These are phyloP conservation scores for Speoplatyrhinus poulsoni DNA, from an alignment of 2,113 vertebrate genomes.

Conservation along the genomic window DNA sequence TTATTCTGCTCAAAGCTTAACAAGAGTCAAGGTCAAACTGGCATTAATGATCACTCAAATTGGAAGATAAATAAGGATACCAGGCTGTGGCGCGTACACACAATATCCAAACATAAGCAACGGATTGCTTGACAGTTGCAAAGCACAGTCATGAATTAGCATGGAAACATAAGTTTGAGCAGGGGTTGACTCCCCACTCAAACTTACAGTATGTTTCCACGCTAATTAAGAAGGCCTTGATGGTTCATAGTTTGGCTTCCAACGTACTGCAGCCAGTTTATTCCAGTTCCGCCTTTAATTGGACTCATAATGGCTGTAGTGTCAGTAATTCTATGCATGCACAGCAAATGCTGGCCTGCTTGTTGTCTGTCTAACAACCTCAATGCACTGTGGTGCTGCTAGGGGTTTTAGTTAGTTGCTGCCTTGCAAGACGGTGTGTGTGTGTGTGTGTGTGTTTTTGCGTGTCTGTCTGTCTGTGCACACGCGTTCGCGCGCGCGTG, in stretches of 20 bases:
- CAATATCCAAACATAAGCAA: slow-evolving; percentile 2
- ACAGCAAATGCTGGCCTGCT: slow-evolving; percentile 40
- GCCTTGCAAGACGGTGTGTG: neutral
- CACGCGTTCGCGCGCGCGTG: neutral
- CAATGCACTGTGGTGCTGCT: slow-evolving; percentile 40
- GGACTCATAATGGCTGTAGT: slow-evolving; percentile 49
- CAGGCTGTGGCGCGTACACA: slow-evolving; percentile 11
- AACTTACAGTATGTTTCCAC: slow-evolving; percentile 48
- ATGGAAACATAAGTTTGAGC: too few relatives aligned
- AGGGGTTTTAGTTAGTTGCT: slow-evolving; percentile 42
- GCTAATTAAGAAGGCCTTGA: slow-evolving; percentile 66
- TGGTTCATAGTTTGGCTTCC: slow-evolving; percentile 53
- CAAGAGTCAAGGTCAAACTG: slow-evolving; percentile 45
- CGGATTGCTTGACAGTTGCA: slow-evolving; percentile 18
- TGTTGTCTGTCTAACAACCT: slow-evolving; percentile 41
- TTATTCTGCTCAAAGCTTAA: slow-evolving; percentile 30
- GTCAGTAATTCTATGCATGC: slow-evolving; percentile 41
- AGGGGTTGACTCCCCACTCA: slow-evolving; percentile 21
- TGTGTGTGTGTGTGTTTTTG: neutral
- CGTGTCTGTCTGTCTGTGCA: neutral
- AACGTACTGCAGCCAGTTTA: slow-evolving; percentile 52
- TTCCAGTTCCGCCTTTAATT: slow-evolving; percentile 64
- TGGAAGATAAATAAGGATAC: slow-evolving; percentile 47
- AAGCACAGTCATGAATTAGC: slow-evolving; percentile 23
- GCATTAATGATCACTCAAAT: slow-evolving; percentile 51